phyloP scores from a whole-genome alignment of 2,797 vertebrate genomes.

The Phaenicophaeus curvirostris region DNA sequence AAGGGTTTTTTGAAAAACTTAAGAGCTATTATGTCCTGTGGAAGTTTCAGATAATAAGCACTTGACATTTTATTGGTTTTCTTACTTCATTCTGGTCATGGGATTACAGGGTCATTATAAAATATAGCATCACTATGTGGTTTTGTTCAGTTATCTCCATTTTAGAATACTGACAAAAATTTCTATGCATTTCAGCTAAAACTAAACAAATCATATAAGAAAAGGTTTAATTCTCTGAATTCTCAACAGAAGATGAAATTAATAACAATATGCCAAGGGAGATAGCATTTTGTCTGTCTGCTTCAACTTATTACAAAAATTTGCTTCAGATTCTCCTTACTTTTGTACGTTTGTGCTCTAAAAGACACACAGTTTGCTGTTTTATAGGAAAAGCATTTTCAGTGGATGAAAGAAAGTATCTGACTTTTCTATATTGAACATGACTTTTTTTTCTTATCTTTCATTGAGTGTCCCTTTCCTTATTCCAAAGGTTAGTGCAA shows the following conservation, averaged over 20 bases:
- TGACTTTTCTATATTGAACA: background rate
- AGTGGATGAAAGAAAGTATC: background rate
- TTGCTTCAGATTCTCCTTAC: background rate
- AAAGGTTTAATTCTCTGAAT: background rate
- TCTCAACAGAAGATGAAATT: background rate
- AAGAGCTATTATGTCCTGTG: background rate
- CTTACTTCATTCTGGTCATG: background rate
- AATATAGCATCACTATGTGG: background rate
- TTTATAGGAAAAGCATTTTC: background rate
- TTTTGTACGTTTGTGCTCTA: background rate
- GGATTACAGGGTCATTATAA: background rate
- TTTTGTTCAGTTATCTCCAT: background rate
- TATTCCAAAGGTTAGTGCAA: background rate
- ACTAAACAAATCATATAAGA: background rate
- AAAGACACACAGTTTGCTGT: background rate
- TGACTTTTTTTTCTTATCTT: background rate
- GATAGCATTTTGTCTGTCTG: background rate
- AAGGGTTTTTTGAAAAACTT: background rate
- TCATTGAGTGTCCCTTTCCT: background rate
- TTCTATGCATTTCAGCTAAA: background rate
- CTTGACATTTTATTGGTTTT: constrained; percentile 13
- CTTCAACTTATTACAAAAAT: background rate
- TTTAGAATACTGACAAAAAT: background rate
- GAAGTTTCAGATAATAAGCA: constrained; percentile 12
- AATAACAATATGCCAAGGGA: background rate